Conservation (phyloP, 2,797 vertebrate genomes). For the Luscinia luscinia region DNA sequence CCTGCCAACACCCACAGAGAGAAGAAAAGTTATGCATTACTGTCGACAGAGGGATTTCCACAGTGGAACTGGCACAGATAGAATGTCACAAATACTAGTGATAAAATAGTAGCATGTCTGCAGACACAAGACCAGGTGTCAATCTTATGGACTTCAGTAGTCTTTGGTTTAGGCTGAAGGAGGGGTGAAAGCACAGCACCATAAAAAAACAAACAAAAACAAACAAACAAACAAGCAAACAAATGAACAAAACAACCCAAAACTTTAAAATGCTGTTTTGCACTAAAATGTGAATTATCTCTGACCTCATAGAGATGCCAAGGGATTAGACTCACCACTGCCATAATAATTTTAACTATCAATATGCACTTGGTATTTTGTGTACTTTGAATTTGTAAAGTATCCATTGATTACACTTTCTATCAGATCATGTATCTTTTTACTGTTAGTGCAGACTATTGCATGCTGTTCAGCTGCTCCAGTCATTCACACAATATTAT, state of each 20-base stretch:
- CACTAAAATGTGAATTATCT: neutral
- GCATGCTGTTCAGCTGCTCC: neutral
- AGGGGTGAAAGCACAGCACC: neutral
- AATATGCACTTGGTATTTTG: neutral
- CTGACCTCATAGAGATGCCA: neutral
- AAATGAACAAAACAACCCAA: neutral
- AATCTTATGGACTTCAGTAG: fast-evolving
- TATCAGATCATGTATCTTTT: fast-evolving
- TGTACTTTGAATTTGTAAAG: neutral
- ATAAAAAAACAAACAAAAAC: neutral
- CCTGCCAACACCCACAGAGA: neutral
- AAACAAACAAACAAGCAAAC: too few species aligned
- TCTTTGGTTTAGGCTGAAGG: neutral
- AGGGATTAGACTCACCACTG: neutral
- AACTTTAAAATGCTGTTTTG: neutral
- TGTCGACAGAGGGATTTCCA: neutral
- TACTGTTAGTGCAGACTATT: neutral
- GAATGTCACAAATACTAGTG: neutral
- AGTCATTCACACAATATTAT: fast-evolving
- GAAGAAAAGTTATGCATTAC: neutral
- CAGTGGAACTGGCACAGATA: neutral
- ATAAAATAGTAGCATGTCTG: neutral
- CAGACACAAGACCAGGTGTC: neutral
- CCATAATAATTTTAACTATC: neutral
- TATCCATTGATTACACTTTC: neutral